Percentiles rank a stretch among this genome's conserved stretches.
phyloP scores from a whole-genome alignment of 2,888 invertebrate species.

The Tetranychus piercei region DNA sequence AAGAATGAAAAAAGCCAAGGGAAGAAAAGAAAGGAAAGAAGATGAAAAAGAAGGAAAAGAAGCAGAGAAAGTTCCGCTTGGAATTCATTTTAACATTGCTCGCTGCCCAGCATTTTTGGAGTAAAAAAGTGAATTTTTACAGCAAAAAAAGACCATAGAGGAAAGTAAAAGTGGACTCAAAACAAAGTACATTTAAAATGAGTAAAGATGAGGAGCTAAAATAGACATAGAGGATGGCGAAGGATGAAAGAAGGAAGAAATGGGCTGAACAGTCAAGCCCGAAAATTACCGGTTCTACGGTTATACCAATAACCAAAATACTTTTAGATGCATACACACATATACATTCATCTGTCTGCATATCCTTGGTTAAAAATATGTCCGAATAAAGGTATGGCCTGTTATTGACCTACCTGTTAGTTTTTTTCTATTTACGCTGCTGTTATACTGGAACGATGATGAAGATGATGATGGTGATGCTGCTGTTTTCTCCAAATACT shows the following conservation, averaged over 20 bases:
- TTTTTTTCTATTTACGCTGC: background rate
- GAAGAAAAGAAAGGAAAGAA: background rate
- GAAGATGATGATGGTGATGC: background rate
- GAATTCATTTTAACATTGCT: background rate
- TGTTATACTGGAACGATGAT: background rate
- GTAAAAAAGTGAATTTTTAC: background rate
- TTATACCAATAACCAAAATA: background rate
- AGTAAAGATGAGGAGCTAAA: background rate
- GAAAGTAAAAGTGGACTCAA: background rate
- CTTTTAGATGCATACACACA: too few relatives aligned
- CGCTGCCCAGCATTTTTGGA: background rate
- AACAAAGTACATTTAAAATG: background rate
- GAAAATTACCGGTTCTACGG: slow-evolving; percentile 1
- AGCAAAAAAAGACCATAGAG: background rate
- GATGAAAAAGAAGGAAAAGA: background rate
- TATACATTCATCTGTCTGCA: background rate
- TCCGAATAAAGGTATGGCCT: background rate
- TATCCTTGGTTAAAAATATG: background rate
- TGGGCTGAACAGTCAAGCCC: background rate
- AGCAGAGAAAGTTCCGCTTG: background rate
- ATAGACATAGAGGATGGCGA: background rate
- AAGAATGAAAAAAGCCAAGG: background rate
- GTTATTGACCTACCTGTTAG: background rate
- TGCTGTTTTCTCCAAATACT: background rate
- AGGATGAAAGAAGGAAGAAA: background rate